phyloP scores from a whole-genome alignment of 2,797 vertebrate species.

The Columba guinea region DNA sequence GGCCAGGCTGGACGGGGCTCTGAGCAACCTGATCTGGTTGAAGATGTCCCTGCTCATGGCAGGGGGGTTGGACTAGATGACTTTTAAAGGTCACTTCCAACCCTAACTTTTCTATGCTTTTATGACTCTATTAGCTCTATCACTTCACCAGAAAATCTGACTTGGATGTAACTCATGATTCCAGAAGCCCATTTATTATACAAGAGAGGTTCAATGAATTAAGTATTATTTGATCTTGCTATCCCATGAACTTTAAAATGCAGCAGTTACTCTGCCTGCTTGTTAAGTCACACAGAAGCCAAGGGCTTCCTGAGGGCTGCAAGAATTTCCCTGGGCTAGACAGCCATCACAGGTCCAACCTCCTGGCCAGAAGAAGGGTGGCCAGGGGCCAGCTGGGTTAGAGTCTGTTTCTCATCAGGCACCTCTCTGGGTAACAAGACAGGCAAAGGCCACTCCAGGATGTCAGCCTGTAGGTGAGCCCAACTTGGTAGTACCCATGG shows the following conservation, averaged over 20 bases:
- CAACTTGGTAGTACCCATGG: fast-evolving
- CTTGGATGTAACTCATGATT: not conserved
- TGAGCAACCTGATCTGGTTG: too few species aligned
- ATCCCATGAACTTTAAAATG: not conserved
- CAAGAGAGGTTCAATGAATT: not conserved
- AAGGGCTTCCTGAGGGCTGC: too few species aligned
- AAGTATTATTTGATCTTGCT: not conserved
- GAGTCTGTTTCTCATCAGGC: too few species aligned
- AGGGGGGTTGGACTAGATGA: too few species aligned
- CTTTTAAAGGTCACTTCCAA: too few species aligned
- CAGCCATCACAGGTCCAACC: too few species aligned
- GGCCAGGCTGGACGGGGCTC: too few species aligned
- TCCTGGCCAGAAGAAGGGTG: not conserved
- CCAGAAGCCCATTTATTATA: not conserved
- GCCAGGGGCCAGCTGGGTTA: too few species aligned
- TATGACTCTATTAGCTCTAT: not conserved
- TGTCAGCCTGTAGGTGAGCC: fast-evolving
- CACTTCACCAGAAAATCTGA: not conserved
- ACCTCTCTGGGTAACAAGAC: not conserved
- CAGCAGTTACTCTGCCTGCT: fast-evolving
- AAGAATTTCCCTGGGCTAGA: fast-evolving
- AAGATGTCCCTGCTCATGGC: too few species aligned
- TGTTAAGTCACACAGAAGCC: fast-evolving
- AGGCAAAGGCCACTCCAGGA: not conserved
- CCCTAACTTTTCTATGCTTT: too few species aligned